phyloP scores from a whole-genome alignment of 2,113 vertebrate genomes.

The Alaudala cheleensis region DNA sequence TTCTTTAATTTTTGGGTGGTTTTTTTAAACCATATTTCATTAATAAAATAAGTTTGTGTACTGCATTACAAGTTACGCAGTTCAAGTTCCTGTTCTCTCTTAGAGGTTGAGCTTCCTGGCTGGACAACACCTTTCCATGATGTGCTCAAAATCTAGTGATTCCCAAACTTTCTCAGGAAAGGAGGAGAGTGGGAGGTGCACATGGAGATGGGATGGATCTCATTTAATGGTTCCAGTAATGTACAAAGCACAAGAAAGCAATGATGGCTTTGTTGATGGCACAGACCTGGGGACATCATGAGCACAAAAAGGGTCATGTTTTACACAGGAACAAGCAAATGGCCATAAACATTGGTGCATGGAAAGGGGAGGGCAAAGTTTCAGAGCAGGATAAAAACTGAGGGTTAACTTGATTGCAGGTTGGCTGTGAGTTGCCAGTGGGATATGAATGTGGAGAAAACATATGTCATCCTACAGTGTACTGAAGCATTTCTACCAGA shows the following conservation, averaged over 20 bases:
- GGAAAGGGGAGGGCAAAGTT: neutral
- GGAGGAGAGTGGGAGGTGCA: neutral
- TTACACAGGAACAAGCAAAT: neutral
- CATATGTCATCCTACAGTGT: neutral
- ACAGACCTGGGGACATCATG: neutral
- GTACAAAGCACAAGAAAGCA: neutral
- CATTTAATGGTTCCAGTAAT: neutral
- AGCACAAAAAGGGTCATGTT: neutral
- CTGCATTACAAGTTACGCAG: neutral
- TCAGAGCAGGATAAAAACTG: neutral
- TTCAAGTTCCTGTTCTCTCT: neutral
- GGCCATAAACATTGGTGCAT: neutral
- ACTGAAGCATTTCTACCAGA: neutral
- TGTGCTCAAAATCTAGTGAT: neutral
- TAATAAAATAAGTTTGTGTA: neutral
- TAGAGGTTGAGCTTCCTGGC: neutral
- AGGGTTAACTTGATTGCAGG: neutral
- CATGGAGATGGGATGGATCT: neutral
- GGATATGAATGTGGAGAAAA: neutral
- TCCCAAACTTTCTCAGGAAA: neutral
- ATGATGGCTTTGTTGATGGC: neutral
- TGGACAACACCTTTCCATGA: neutral
- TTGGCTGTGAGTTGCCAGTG: neutral
- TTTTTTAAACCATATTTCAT: neutral
- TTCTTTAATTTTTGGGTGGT: neutral